A percentile compares a stretch with the other conserved stretches of the same genome.
These are phyloP conservation scores for Bellardia bayeri DNA, from an alignment of 2,888 invertebrate species.

Conservation along the genomic window DNA sequence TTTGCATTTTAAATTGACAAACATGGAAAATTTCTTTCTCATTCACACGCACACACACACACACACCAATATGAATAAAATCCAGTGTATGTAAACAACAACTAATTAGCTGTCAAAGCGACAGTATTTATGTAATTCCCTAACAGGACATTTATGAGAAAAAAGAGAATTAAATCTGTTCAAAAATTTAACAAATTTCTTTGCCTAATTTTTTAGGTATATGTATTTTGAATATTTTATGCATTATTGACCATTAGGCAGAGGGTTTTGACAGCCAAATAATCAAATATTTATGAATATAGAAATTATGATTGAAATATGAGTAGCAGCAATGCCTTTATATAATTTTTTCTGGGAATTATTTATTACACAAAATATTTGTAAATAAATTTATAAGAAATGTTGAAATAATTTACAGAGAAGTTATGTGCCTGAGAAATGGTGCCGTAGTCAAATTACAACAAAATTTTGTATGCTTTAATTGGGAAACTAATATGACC, in stretches of 20 bases:
- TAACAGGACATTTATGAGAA: conserved; percentile 35
- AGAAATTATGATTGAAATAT: conserved; percentile 36
- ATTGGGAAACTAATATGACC: too few relatives aligned
- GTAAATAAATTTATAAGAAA: conserved; percentile 12
- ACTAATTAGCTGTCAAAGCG: conserved; percentile 37
- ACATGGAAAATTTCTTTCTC: background rate
- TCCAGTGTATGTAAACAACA: conserved; percentile 38
- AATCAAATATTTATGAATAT: background rate
- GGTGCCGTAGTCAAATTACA: too few relatives aligned
- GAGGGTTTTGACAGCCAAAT: background rate
- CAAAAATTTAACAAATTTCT: conserved; percentile 15
- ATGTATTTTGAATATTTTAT: conserved; percentile 26
- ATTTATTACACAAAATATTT: conserved; percentile 32
- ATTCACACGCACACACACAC: background rate
- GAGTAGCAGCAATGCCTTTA: conserved; percentile 4
- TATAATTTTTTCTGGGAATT: conserved; percentile 5
- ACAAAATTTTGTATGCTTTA: too few relatives aligned
- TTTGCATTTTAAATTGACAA: conserved; percentile 43
- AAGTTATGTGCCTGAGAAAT: background rate
- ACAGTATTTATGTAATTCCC: conserved; percentile 19
- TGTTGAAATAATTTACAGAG: background rate
- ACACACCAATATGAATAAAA: background rate
- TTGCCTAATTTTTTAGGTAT: conserved; percentile 3
- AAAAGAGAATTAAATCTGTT: conserved; percentile 12
- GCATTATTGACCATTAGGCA: conserved; percentile 26